phyloP scores from a whole-genome alignment of 2,113 vertebrate genomes.

The Oxyruncus cristatus region DNA sequence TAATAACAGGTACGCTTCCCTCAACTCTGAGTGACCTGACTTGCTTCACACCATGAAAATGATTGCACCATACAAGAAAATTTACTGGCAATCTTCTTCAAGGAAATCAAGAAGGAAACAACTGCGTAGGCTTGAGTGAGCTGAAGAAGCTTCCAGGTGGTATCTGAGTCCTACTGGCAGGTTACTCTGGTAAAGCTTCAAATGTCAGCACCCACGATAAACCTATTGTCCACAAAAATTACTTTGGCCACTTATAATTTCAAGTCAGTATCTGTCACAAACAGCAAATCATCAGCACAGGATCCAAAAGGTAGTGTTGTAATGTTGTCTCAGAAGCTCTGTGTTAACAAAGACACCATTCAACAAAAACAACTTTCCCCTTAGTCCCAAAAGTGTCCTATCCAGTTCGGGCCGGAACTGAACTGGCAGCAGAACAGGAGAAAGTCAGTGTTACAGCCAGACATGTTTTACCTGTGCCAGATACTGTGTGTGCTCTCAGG shows the following conservation, averaged over 20 bases:
- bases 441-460: constrained; percentile 1
- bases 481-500: not conserved
- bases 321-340: constrained; percentile 50
- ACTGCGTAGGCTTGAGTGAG: not conserved
- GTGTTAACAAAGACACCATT: constrained; percentile 37
- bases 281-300: not conserved
- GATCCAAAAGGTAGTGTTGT: constrained; percentile 44
- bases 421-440: constrained; percentile 36
- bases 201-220: not conserved
- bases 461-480: constrained; percentile 20
- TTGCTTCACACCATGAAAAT: not conserved
- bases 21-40: not conserved
- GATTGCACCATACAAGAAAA: not conserved
- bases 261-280: constrained; percentile 5
- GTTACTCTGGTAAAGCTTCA: constrained; percentile 3
- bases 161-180: not conserved
- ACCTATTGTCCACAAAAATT: not conserved
- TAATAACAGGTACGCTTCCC: not conserved
- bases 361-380: not conserved
- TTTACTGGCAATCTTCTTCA: not conserved
- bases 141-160: not conserved
- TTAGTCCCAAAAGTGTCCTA: constrained; percentile 38
- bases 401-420: constrained; percentile 9
- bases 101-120: not conserved
- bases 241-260: not conserved